Conservation (phyloP, 2,113 vertebrate species). For the Percopsis transmontana region DNA sequence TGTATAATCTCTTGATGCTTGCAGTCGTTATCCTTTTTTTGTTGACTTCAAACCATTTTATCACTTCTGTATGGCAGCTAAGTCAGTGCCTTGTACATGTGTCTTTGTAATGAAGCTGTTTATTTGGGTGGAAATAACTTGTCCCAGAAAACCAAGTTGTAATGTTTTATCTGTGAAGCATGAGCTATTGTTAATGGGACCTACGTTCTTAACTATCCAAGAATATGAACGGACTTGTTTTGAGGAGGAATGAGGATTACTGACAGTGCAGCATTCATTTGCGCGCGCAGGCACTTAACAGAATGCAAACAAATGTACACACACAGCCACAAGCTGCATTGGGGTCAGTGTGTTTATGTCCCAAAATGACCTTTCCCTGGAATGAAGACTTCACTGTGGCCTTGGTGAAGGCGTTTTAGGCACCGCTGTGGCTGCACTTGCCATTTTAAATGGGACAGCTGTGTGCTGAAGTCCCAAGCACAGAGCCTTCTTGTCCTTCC, state of each 20-base stretch:
- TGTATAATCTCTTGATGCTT: not conserved
- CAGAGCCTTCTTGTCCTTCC: not conserved
- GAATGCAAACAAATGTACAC: not conserved
- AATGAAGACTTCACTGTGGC: not conserved
- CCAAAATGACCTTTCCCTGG: constrained; percentile 8
- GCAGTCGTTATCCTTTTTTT: not conserved
- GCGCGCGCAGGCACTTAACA: no score
- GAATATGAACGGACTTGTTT: no score
- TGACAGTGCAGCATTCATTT: no score
- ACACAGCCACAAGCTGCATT: not conserved
- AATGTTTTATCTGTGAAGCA: no score
- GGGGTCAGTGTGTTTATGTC: not conserved
- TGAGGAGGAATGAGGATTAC: no score
- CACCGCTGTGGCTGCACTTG: not conserved
- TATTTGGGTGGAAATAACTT: not conserved
- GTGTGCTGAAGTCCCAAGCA: not conserved
- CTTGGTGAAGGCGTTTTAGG: not conserved
- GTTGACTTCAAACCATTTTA: not conserved
- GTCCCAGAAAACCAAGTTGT: no score
- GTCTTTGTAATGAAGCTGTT: not conserved
- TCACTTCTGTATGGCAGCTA: not conserved
- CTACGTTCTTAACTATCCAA: no score
- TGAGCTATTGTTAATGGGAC: no score
- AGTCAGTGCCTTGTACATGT: no score
- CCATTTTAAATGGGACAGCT: not conserved